These are phyloP conservation scores for Stenolophus ochropezus DNA, from an alignment of 2,888 invertebrate genomes.

Conservation along the genomic window DNA sequence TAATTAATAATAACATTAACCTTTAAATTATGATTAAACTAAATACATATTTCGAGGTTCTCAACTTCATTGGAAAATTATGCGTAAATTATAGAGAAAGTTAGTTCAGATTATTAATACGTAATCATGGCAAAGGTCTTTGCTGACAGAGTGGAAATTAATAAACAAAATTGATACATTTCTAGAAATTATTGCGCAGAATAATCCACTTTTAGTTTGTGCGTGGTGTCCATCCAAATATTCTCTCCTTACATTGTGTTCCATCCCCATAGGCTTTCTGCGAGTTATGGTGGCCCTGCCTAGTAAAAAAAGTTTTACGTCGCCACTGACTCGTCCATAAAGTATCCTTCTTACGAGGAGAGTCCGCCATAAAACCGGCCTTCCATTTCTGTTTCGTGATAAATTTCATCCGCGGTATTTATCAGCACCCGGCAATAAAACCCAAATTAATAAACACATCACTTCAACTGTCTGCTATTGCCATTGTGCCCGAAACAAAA, in stretches of 20 bases:
- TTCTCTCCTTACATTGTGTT: not conserved
- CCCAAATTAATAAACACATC: slow-evolving; percentile 53
- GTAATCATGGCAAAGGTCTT: too few species aligned
- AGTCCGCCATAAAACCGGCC: slow-evolving; percentile 40
- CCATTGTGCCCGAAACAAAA: not conserved
- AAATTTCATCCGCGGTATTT: slow-evolving; percentile 46
- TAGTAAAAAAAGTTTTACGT: slow-evolving; percentile 58
- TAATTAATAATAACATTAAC: too few species aligned
- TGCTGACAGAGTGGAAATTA: too few species aligned
- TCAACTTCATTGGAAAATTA: too few species aligned
- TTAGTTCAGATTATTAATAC: too few species aligned
- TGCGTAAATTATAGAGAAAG: too few species aligned
- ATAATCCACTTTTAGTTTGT: not conserved
- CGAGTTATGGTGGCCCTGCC: slow-evolving; percentile 52
- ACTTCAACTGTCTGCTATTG: not conserved
- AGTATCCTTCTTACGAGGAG: slow-evolving; percentile 47
- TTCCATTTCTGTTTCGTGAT: slow-evolving; percentile 52
- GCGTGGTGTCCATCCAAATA: not conserved
- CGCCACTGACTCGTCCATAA: slow-evolving; percentile 55
- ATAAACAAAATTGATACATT: too few species aligned
- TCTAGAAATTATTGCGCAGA: not conserved
- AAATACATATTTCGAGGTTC: too few species aligned
- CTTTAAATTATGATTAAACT: too few species aligned
- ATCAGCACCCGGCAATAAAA: slow-evolving; percentile 45
- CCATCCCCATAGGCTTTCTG: not conserved